Evolutionary conservation across 2,888 invertebrate genomes (phyloP), one percentile per base, ranked within the genome.

Genomic region (Melieria omissa): DNA sequence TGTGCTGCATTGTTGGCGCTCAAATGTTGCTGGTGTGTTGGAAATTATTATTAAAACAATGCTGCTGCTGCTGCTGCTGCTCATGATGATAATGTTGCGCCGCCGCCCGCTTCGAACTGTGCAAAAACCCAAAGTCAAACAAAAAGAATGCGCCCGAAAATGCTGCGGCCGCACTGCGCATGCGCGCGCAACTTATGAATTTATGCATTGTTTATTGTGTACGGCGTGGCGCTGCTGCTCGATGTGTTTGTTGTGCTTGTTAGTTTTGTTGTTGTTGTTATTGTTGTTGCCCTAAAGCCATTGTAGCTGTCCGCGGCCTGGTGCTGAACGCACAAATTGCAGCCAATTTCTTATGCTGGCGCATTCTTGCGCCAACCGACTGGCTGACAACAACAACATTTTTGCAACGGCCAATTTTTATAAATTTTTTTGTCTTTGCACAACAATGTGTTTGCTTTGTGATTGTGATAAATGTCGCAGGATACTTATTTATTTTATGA

Each of bases 401-500:
- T 29, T 29, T 65, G 5, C n/a, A 12, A 12, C 52, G 10, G 7
- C 5, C 55, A 64, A 57, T 47, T 58, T 54, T 14, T 70, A 8
- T 45, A 14, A 5, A 10, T 8, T 58, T 47, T 57, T 41, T 29
- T 41, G 1, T 49, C 45, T 47, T 47, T 16, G 4, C 9, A 47
- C 14, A 49, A 49, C 42, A 44, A 16, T 62, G 10, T 73, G 60
- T 69, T 71, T 74, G 69, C 69, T 74, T 49, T 65, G 66, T 64
- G 76, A 77, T 80, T 86, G 85, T 85, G 86, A 85, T 86, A 86
- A 86, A 85, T 85, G 85, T 85, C 86, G 84, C 85, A 83, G 86
- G 83, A 80, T 84, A 81, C 84, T 86, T 86, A 86, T 86, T 86
- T 85, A 81, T 79, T 81, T 81, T 81, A 85, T 85, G 86, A 86